Base-by-base conservation (phyloP, 1,140 invertebrate species). In the Coelopa frigida region DNA sequence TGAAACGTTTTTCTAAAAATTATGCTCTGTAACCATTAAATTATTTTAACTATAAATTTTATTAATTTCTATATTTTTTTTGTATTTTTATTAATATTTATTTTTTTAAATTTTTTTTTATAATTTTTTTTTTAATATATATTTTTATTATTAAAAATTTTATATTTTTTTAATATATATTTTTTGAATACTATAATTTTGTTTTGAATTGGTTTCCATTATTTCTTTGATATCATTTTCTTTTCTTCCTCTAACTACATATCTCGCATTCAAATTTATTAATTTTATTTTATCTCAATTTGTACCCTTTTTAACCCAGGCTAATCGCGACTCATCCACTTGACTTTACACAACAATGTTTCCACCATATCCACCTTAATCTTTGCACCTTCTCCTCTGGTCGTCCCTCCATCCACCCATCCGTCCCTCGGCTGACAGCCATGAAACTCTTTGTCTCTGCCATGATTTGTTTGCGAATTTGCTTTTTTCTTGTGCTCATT, bases 391-490 rank as follows among this genome's bases (percentile, higher is more conserved):
- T 29, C 7, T 29, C 27, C 7, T 29, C 27, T n/a, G 27, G 7
- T n/a, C 27, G 27, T 29, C 27, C 27, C 7, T 29, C 27, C 27
- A n/a, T 29, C 27, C 27, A n/a, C n/a, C 27, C 27, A n/a, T 29
- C 27, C 27, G 27, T 29, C 27, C 27, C 7, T 29, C 27, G 7
- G 27, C n/a, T 29, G n/a, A n/a, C n/a, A n/a, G n/a, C 27, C 27
- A 8, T 29, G 7, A 7, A 7, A 29, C 27, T 29, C 27, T 29
- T 29, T 29, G 7, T 29, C n/a, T 29, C 27, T 29, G 7, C 27
- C n/a, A 29, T 42, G 15, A 14, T 18, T 20, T 29, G 32, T 42
- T 38, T 46, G 15, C 35, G 22, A 36, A 38, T 33, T 36, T 35
- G 31, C 18, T 46, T 46, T 27, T 17, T 20, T 22, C n/a, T 22